Conservation (phyloP, 1,140 invertebrate genomes). For the Drosophila watanabei region DNA sequence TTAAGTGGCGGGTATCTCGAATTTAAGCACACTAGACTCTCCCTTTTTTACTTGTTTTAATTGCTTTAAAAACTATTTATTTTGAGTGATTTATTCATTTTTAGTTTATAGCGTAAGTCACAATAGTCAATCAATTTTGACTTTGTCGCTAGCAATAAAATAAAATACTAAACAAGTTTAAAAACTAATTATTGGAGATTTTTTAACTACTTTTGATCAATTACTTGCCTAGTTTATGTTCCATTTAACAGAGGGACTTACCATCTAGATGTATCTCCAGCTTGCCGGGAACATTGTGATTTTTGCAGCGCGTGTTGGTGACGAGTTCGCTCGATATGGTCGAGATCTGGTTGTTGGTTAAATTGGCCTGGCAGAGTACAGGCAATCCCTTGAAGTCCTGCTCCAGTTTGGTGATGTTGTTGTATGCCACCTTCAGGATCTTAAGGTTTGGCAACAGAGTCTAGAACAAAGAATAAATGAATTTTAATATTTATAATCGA, state of each 20-base stretch:
- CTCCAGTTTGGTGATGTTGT: conserved; percentile 90
- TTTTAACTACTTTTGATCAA: neutral
- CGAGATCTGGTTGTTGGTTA: conserved; percentile 91
- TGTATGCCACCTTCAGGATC: conserved; percentile 91
- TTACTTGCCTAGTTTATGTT: neutral
- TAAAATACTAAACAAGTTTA: neutral
- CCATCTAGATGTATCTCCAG: conserved; percentile 93
- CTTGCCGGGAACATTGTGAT: conserved; percentile 91
- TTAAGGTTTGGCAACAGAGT: conserved; percentile 91
- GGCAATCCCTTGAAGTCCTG: conserved; percentile 93
- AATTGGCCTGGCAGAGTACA: conserved; percentile 91
- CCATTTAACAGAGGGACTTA: conserved; percentile 76
- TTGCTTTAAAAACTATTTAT: too few relatives aligned
- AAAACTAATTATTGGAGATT: neutral
- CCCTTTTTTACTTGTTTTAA: too few relatives aligned
- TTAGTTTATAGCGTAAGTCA: neutral
- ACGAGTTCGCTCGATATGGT: conserved; percentile 90
- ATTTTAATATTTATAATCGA: neutral
- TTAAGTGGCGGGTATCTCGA: too few relatives aligned
- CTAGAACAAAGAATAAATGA: conserved; percentile 81
- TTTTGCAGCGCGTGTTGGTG: conserved; percentile 91
- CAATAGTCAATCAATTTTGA: neutral
- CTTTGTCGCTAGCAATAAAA: too few relatives aligned
- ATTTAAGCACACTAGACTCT: too few relatives aligned
- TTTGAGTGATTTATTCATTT: too few relatives aligned